phyloP scores from a whole-genome alignment of 2,797 vertebrate genomes.

The Chromobotia macracanthus region DNA sequence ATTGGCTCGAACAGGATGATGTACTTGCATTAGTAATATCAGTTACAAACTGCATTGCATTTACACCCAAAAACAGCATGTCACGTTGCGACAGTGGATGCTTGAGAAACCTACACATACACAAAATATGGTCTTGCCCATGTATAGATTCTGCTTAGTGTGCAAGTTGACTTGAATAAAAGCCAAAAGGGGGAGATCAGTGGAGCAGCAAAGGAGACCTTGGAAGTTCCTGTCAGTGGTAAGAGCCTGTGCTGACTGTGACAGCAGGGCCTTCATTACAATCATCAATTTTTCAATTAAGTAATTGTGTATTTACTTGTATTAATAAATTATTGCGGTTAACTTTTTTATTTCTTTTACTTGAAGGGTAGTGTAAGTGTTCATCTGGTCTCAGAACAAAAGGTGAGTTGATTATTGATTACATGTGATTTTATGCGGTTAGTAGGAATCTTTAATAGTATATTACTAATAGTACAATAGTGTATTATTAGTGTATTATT shows the following conservation, averaged over 20 bases:
- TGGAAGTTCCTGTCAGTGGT: conserved; percentile 17
- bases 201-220: background rate
- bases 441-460: background rate
- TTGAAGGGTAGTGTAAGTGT: background rate
- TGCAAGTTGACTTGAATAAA: background rate
- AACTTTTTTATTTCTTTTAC: background rate
- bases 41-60: background rate
- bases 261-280: background rate
- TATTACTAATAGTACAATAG: too few relatives aligned
- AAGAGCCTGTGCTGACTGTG: conserved; percentile 10
- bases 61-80: background rate
- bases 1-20: background rate
- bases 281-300: background rate
- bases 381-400: conserved; percentile 7
- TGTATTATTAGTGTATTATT: too few relatives aligned
- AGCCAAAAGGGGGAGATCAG: background rate
- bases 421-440: background rate
- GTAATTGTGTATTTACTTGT: background rate
- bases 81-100: background rate
- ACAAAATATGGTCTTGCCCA: conserved; percentile 16
- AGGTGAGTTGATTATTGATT: background rate
- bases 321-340: background rate
- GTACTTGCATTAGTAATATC: background rate
- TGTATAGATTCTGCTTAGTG: conserved; percentile 34
- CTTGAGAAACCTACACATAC: background rate